These are phyloP conservation scores for Caenorhabditis imperialis DNA, from an alignment of 2,888 invertebrate genomes.

Conservation along the genomic window DNA sequence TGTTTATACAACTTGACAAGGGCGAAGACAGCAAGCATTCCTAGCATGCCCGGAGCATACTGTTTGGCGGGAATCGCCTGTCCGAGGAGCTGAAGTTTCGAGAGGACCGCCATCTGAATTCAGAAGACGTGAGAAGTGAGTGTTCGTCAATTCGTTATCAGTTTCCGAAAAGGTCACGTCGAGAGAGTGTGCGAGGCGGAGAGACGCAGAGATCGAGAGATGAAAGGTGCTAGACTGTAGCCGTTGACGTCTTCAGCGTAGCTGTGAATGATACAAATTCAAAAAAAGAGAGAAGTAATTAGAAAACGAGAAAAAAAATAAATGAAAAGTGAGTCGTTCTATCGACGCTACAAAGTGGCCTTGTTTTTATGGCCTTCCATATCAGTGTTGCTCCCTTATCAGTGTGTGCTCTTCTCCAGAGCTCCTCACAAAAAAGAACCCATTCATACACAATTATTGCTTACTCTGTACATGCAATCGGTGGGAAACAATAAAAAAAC, in stretches of 20 bases:
- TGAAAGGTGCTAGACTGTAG: constrained; percentile 37
- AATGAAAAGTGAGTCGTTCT: background rate
- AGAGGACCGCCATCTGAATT: constrained; percentile 54
- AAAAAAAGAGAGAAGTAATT: too few species aligned
- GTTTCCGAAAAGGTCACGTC: constrained; percentile 33
- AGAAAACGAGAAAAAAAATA: background rate
- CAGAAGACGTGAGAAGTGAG: constrained; percentile 7
- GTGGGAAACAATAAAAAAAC: constrained; percentile 7
- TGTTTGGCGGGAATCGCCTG: constrained; percentile 50
- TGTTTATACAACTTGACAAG: constrained; percentile 56
- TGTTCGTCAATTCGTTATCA: constrained; percentile 31
- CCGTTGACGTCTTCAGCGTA: too few species aligned
- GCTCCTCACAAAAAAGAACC: constrained; percentile 9
- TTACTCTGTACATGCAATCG: constrained; percentile 33
- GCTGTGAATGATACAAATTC: too few species aligned
- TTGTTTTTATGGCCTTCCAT: constrained; percentile 38
- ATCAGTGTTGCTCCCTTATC: constrained; percentile 6
- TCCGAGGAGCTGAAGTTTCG: constrained; percentile 56
- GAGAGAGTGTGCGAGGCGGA: constrained; percentile 9
- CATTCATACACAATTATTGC: constrained; percentile 44
- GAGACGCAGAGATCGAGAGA: constrained; percentile 27
- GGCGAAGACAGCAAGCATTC: constrained; percentile 60
- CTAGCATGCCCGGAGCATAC: constrained; percentile 64
- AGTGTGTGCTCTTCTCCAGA: background rate
- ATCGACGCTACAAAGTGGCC: constrained; percentile 14